Evolutionary conservation across 2,888 invertebrate species (phyloP).

Genomic region (Tinea semifulvella): DNA sequence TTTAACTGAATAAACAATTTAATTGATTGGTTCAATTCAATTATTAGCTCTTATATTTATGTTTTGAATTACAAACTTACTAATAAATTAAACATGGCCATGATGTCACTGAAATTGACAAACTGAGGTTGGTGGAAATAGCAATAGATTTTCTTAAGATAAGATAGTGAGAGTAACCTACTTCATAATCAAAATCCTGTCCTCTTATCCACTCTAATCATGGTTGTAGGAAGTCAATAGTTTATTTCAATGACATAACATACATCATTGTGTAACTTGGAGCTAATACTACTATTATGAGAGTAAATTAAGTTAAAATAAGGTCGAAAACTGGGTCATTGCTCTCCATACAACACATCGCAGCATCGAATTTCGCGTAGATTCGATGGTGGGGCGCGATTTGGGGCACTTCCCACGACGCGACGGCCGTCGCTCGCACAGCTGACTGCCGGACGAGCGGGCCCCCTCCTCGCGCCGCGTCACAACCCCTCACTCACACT

Average conservation of each 20-base stretch:
- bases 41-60: too few relatives aligned
- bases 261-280: slow-evolving; percentile 10
- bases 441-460: slow-evolving; percentile 53
- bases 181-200: slow-evolving; percentile 3
- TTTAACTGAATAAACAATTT: too few relatives aligned
- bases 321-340: slow-evolving; percentile 7
- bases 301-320: slow-evolving; percentile 16
- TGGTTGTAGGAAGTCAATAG: neutral
- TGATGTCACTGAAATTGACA: slow-evolving; percentile 13
- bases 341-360: slow-evolving; percentile 13
- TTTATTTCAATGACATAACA: slow-evolving; percentile 3
- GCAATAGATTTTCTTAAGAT: slow-evolving; percentile 4
- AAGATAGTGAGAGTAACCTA: slow-evolving; percentile 8
- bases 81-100: slow-evolving; percentile 25
- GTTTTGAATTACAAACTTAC: too few relatives aligned
- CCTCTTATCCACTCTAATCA: neutral
- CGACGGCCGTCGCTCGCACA: slow-evolving; percentile 49
- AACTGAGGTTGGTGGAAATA: neutral
- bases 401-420: slow-evolving; percentile 52
- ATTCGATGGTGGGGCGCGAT: slow-evolving; percentile 42
- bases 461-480: slow-evolving; percentile 23
- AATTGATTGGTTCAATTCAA: too few relatives aligned
- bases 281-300: slow-evolving; percentile 21
- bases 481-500: slow-evolving; percentile 16
- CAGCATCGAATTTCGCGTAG: slow-evolving; percentile 26